These are phyloP conservation scores for Scrobipalpa costella DNA, from an alignment of 2,888 invertebrate genomes.

Conservation along the genomic window DNA sequence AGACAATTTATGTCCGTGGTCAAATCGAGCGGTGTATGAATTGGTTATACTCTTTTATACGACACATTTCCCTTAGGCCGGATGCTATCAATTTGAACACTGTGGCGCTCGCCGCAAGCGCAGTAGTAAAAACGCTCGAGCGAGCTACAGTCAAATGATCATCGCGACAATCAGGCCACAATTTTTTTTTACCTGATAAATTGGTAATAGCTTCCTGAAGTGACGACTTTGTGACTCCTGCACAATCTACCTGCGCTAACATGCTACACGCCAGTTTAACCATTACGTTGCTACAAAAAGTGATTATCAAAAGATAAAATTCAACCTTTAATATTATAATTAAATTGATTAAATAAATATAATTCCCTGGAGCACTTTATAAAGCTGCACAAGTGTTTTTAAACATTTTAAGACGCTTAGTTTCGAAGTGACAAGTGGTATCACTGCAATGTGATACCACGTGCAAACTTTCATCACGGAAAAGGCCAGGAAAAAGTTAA, in stretches of 20 bases:
- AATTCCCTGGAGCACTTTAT: too few species aligned
- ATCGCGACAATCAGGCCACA: slow-evolving; percentile 31
- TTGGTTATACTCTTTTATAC: slow-evolving; percentile 74
- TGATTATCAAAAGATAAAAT: too few species aligned
- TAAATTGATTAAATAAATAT: too few species aligned
- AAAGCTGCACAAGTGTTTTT: too few species aligned
- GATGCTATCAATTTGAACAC: slow-evolving; percentile 77
- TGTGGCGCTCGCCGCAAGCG: slow-evolving; percentile 58
- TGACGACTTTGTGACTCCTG: neutral
- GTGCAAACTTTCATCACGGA: slow-evolving; percentile 63
- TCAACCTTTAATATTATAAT: too few species aligned
- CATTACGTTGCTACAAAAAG: too few species aligned
- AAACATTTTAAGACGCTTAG: neutral
- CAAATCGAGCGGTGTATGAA: slow-evolving; percentile 75
- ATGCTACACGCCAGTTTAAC: too few species aligned
- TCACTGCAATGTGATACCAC: slow-evolving; percentile 78
- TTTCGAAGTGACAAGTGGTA: slow-evolving; percentile 53
- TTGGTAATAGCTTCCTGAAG: neutral
- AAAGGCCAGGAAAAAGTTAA: slow-evolving; percentile 56
- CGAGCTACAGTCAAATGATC: slow-evolving; percentile 53
- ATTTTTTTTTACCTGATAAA: slow-evolving; percentile 29
- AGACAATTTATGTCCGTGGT: slow-evolving; percentile 54
- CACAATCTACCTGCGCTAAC: too few species aligned
- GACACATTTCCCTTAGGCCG: slow-evolving; percentile 78
- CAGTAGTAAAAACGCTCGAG: slow-evolving; percentile 59